Base-by-base conservation (phyloP, 2,113 vertebrate species). In the Furnarius figulus region DNA sequence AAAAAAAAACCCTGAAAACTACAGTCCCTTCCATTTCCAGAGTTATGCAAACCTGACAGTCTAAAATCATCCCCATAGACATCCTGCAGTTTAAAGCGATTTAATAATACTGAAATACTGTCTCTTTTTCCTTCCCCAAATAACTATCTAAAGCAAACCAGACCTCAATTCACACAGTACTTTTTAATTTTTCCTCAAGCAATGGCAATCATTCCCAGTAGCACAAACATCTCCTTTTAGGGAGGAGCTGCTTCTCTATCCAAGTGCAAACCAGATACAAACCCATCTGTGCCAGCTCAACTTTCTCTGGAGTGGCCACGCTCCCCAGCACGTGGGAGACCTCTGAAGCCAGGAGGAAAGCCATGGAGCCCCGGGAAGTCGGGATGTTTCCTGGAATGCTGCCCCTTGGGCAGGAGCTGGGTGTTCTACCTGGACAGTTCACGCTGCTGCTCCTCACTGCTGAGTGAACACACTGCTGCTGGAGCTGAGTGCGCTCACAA, bases 201-300 rank as follows among this genome's bases (percentile, higher is more conserved):
- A 1, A 10, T 0, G 39, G 59, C 12, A 49, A 30, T 5, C 8
- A 11, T 14, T 65, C 37, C 63, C 7, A 50, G 44, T 5, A 67
- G 39, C 8, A 39, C 63, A 49, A 35, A 14, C 5, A 12, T 49
- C 27, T 58, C 63, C 44, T 47, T 16, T 6, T 6, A 25, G 14
- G 31, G 58, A 78, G 28, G 30, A 87, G 71, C 76, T 21, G 68
- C 66, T 39, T 53, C 35, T 15, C 49, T 7, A 33, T 3, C 6
- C 3, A 44, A 55, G 3, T 24, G 25, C 13, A 70, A 67, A 46
- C 5, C 56, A 37, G 53, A 77, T 85, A 98, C 98, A 97, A 97
- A 99, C 98, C 98, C 97, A 96, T 96, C 66, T 97, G 98, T 24
- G 96, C 97, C 86, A 99, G 97, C 76, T 97, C 97, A 82, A 97